Evolutionary conservation across 2,797 vertebrate species (phyloP), one percentile per base, ranked within the genome.

Genomic region (Epinephelus coioides): DNA sequence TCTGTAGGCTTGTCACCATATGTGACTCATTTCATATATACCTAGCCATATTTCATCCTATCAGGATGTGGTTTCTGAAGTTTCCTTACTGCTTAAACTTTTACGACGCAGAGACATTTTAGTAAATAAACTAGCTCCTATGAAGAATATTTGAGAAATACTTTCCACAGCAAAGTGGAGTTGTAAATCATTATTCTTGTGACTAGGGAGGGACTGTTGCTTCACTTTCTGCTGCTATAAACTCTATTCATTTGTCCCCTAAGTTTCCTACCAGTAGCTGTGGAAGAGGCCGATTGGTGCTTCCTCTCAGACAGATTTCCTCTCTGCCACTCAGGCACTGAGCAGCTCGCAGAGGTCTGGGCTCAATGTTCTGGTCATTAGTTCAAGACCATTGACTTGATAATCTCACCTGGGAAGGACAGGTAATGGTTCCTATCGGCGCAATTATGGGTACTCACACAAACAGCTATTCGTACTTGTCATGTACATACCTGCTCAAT

Each of bases 391-490:
- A 91, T 91, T 93, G 92, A 91, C 87, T 94, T 94, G 88, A 95
- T 94, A 93, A 94, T 93, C 88, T 94, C 90, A 94, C 92, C 94
- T 94, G 93, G 92, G 94, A 93, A 89, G 91, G 72, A 90, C 92
- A 93, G 92, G 91, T 94, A 95, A 95, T 94, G 93, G 91, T 74
- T 94, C 92, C 87, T 91, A 86, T 92, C 87, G 78, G 84, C 15
- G 54, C 89, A 93, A 93, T 94, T 95, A 95, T 83, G 85, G 76
- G 83, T 51, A 25, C 84, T 83, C 87, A 55, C 87, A 85, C 89
- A 92, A 93, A 93, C 91, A 91, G 85, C 83, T 78, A 92, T 93
- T 83, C 61, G 46, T 94, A 84, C 91, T 87, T 91, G 91, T 94
- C 92, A 87, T 83, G 79, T 88, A 82, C 80, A 60, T 63, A 79